Evolutionary conservation across 2,113 vertebrate genomes (phyloP).

Genomic region (Bostrychus sinensis): DNA sequence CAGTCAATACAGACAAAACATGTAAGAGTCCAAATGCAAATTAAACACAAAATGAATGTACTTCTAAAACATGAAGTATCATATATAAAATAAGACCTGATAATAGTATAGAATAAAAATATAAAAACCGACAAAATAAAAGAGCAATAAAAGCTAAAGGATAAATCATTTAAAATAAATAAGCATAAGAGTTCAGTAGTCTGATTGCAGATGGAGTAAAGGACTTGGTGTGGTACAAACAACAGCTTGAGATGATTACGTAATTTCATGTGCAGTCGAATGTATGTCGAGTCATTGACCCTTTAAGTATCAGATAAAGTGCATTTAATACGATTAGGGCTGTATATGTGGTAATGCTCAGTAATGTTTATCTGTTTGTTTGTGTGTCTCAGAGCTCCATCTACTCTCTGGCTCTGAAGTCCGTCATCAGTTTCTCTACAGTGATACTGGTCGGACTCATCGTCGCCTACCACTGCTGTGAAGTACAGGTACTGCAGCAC

Average conservation of each 20-base stretch:
- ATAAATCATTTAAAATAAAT: no score
- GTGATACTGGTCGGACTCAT: slow-evolving; percentile 90
- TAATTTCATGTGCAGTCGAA: neutral
- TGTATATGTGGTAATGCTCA: slow-evolving; percentile 26
- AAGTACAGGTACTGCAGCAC: slow-evolving; percentile 88
- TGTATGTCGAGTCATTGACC: neutral
- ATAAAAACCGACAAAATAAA: no score
- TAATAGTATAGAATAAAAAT: no score
- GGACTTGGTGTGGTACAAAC: no score
- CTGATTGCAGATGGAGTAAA: no score
- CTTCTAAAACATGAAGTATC: no score
- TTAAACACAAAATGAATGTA: no score
- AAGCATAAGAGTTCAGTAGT: no score
- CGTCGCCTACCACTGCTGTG: slow-evolving; percentile 91
- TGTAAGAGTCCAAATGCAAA: no score
- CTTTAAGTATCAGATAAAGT: slow-evolving; percentile 2
- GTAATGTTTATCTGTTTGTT: slow-evolving; percentile 27
- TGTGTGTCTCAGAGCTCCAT: slow-evolving; percentile 84
- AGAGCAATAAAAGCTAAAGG: no score
- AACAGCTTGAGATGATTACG: neutral
- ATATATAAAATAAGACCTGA: no score
- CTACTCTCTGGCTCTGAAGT: slow-evolving; percentile 92
- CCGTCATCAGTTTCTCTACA: slow-evolving; percentile 94
- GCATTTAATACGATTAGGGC: slow-evolving; percentile 27
- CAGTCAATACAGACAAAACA: no score